phyloP scores from a whole-genome alignment of 2,797 vertebrate genomes.

The Sebastes iracundus region DNA sequence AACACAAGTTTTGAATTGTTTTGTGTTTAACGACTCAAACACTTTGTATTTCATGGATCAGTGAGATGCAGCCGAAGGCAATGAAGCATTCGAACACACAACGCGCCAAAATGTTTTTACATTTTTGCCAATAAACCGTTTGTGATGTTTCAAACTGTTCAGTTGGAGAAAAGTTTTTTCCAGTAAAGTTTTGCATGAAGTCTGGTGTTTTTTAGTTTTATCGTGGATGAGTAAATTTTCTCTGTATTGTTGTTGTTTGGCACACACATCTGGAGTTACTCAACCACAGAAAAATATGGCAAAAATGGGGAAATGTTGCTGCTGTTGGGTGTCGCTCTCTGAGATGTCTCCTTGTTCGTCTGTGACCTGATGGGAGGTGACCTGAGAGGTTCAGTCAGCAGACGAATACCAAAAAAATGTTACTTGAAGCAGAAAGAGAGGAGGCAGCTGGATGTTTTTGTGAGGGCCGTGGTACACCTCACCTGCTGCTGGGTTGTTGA shows the following conservation, averaged over 20 bases:
- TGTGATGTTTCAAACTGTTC: neutral
- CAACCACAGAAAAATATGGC: conserved; percentile 63
- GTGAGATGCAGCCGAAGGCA: neutral
- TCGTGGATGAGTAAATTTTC: conserved; percentile 59
- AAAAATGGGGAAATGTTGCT: conserved; percentile 49
- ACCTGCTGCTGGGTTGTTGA: conserved; percentile 17
- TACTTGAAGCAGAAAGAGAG: neutral
- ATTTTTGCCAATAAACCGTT: neutral
- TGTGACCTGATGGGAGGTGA: neutral
- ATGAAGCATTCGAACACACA: neutral
- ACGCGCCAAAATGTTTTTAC: neutral
- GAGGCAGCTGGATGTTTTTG: neutral
- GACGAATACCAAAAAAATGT: neutral
- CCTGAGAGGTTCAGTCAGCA: neutral
- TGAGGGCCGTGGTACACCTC: neutral
- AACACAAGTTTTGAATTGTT: neutral
- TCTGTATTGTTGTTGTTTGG: conserved; percentile 63
- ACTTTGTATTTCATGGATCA: neutral
- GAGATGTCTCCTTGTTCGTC: neutral
- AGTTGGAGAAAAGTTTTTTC: conserved; percentile 15
- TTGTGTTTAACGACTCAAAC: neutral
- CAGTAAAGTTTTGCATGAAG: conserved; percentile 51
- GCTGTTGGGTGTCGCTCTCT: neutral
- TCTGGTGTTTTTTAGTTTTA: conserved; percentile 43
- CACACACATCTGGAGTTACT: conserved; percentile 76